These are phyloP conservation scores for Axinella damicornis DNA, from an alignment of 37 sponge, comb jelly and placozoan species.

Conservation along the genomic window DNA sequence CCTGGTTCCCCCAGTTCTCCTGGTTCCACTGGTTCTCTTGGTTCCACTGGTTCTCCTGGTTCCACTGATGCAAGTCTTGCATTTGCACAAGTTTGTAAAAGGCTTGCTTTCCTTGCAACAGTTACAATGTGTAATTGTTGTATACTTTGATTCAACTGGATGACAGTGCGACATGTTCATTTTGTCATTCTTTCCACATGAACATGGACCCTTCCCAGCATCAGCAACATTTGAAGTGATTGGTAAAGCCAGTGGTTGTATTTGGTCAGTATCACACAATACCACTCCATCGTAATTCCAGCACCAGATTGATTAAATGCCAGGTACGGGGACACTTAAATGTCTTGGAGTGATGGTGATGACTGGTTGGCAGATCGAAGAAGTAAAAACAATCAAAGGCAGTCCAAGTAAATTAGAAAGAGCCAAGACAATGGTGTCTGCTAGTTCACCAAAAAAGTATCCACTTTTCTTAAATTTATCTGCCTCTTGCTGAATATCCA, in stretches of 20 bases:
- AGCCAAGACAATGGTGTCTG: constrained; percentile 19
- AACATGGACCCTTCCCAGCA: neutral
- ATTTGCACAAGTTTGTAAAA: neutral
- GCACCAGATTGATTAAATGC: constrained; percentile 16
- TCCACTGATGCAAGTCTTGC: constrained; percentile 13
- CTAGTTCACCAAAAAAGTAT: constrained; percentile 16
- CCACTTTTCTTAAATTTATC: neutral
- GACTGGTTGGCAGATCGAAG: neutral
- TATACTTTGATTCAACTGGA: neutral
- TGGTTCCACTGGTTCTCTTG: too few relatives aligned
- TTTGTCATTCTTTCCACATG: constrained; percentile 18
- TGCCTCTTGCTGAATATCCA: neutral
- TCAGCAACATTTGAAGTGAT: neutral
- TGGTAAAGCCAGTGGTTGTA: neutral
- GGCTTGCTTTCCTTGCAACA: neutral
- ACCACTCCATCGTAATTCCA: constrained; percentile 11
- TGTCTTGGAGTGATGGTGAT: constrained; percentile 8
- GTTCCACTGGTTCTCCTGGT: too few relatives aligned
- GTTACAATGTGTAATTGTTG: neutral
- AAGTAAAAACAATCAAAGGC: constrained; percentile 13
- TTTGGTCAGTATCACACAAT: too few relatives aligned
- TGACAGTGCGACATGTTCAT: neutral
- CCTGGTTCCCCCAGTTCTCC: too few relatives aligned
- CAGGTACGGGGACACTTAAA: neutral
- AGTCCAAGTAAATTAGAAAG: neutral